phyloP scores from a whole-genome alignment of 2,113 vertebrate genomes.

The Mus pahari region DNA sequence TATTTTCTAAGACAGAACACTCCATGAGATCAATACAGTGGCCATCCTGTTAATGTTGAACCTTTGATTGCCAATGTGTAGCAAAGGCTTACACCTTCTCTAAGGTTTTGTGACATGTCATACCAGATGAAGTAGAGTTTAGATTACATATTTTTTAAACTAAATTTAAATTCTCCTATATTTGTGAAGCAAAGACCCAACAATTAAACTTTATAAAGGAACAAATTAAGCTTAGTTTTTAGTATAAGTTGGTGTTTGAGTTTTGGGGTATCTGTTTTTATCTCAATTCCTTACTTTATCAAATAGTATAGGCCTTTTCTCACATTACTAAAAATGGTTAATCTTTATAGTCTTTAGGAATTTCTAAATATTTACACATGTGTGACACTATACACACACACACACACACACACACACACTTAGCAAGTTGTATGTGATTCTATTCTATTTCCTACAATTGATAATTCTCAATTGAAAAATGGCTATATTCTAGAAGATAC shows the following conservation, averaged over 20 bases:
- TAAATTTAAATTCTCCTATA: not conserved
- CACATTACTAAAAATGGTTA: not conserved
- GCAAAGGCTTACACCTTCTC: accelerated
- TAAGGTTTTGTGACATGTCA: not conserved
- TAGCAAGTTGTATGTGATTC: not conserved
- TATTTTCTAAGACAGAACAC: not conserved
- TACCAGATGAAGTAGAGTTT: not conserved
- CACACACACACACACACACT: too few relatives aligned
- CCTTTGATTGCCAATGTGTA: not conserved
- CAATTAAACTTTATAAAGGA: not conserved
- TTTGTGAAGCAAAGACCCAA: not conserved
- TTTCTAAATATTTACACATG: not conserved
- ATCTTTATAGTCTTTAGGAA: not conserved
- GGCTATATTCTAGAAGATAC: not conserved
- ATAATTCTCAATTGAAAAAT: not conserved
- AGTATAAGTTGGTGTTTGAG: not conserved
- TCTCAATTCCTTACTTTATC: not conserved
- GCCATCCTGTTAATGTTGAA: not conserved
- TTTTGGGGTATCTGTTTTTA: not conserved
- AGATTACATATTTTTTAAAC: not conserved
- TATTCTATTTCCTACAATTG: not conserved
- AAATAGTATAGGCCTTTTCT: not conserved
- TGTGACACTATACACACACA: too few relatives aligned
- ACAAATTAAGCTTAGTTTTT: not conserved
- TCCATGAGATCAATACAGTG: not conserved